Base-by-base conservation (phyloP, 2,888 invertebrate species). In the Brenthis ino region DNA sequence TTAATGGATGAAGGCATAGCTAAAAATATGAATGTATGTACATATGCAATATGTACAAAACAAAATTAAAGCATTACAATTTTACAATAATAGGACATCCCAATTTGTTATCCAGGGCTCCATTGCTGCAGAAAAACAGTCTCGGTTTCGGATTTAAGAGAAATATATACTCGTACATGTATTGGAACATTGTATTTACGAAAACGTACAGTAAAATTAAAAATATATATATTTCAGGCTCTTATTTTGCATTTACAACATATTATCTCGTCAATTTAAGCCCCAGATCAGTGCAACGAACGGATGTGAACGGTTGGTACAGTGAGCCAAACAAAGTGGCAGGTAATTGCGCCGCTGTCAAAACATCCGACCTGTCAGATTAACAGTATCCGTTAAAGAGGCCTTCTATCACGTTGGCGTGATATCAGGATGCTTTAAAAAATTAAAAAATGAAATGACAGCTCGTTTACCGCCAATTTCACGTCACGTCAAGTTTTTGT, bases 311-410 rank as follows among this genome's bases (percentile, higher is more conserved):
- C 83, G 75, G 76, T 76, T 74, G 78, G 80, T 80, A 57, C 64
- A 61, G 53, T 56, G 76, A 74, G 76, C 82, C 82, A 80, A 82
- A 82, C 84, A 81, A 84, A 86, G 83, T 86, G 85, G 83, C 89
- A 88, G 88, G 87, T 89, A 90, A 92, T 92, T 91, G 92, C 82
- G 74, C 69, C 70, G 80, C 84, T 91, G 93, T 92, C 92, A 92
- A 89, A 92, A 92, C 75, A 75, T 75, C 75, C 76, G 75, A 76
- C 69, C 74, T 74, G 76, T 75, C 76, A 74, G 76, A 76, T 76
- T 76, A 74, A 56, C 72, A 50, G 74, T 74, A 74, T 76, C 76
- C 76, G 76, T 73, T 76, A 75, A 76, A 70, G 72, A 73, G 74
- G 67, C 72, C 65, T 67, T 89, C 89, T 89, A 88, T 88, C 51